Conservation (phyloP, 2,113 vertebrate genomes). For the Chunga burmeisteri region DNA sequence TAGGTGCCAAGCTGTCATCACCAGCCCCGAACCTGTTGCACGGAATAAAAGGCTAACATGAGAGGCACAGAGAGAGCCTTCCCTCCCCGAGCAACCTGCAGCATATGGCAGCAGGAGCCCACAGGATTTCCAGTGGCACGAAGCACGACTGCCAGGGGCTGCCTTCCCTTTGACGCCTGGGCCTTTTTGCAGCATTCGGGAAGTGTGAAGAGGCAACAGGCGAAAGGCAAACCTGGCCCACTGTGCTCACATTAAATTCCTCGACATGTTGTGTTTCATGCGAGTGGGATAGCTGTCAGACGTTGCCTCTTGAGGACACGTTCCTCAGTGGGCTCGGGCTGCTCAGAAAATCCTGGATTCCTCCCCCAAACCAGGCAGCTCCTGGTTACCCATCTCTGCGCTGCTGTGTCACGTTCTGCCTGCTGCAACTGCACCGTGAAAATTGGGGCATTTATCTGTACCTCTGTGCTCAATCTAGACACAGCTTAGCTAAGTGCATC, state of each 20-base stretch:
- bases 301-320: background rate
- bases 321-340: background rate
- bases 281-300: constrained; percentile 31
- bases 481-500: background rate
- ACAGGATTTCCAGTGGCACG: background rate
- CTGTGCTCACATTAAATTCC: background rate
- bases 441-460: background rate
- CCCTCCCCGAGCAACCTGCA: background rate
- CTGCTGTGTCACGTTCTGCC: background rate
- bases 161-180: background rate
- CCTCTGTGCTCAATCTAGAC: background rate
- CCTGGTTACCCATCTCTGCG: background rate
- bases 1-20: constrained; percentile 33
- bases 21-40: background rate
- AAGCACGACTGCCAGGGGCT: background rate
- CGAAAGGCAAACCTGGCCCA: background rate
- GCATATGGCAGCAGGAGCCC: constrained; percentile 10
- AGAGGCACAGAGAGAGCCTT: background rate
- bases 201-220: constrained; percentile 14
- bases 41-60: background rate
- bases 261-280: background rate
- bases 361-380: background rate
- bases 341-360: background rate
- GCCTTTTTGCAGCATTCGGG: background rate
- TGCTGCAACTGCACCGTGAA: background rate